A percentile compares a stretch with the other conserved stretches of the same genome.
Conservation (phyloP, 1,140 invertebrate species). For the Periplaneta americana region DNA sequence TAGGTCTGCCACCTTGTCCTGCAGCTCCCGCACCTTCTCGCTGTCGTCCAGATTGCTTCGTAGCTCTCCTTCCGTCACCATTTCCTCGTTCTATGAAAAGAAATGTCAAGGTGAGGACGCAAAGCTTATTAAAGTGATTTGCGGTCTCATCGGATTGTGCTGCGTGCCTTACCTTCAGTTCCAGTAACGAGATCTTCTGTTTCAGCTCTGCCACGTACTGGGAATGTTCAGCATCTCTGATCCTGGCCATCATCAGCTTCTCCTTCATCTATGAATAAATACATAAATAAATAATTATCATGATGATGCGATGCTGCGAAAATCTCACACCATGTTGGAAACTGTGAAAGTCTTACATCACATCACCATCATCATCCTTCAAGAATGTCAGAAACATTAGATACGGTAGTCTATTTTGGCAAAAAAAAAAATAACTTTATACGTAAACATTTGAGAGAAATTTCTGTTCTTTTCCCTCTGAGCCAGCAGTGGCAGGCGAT, state of each 20-base stretch:
- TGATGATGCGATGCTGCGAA: neutral
- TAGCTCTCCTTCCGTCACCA: constrained; percentile 82
- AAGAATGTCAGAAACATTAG: too few relatives aligned
- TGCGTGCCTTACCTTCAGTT: constrained; percentile 68
- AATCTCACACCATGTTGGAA: too few relatives aligned
- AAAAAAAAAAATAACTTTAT: too few relatives aligned
- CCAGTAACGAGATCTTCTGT: constrained; percentile 89
- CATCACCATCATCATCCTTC: too few relatives aligned
- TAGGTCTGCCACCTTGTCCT: constrained; percentile 84
- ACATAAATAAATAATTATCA: constrained; percentile 25
- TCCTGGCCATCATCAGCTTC: constrained; percentile 88
- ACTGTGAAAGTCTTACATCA: too few relatives aligned
- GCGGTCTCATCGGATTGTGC: neutral
- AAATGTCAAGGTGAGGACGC: neutral
- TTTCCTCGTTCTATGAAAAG: constrained; percentile 76
- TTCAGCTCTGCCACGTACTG: constrained; percentile 91
- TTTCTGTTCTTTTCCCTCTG: too few relatives aligned
- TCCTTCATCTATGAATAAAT: constrained; percentile 85
- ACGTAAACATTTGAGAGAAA: too few relatives aligned
- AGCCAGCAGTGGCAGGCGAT: too few relatives aligned
- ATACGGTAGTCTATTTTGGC: too few relatives aligned
- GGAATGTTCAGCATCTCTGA: constrained; percentile 90
- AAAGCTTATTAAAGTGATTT: too few relatives aligned
- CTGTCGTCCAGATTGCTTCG: constrained; percentile 74
- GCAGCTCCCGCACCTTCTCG: constrained; percentile 77